phyloP scores from a whole-genome alignment of 2,888 invertebrate genomes.

The Myathropa florea region DNA sequence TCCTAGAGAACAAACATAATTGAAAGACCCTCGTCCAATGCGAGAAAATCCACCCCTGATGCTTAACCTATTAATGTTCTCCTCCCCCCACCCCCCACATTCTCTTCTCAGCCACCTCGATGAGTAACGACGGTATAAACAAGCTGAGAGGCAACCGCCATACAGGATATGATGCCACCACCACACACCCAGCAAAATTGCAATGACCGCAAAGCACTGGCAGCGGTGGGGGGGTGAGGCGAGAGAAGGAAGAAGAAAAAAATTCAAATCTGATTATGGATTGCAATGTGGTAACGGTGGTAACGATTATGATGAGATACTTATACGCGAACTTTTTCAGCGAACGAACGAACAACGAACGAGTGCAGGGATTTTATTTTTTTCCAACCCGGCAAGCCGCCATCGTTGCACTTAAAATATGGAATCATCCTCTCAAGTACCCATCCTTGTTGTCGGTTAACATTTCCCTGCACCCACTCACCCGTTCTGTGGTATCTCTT shows the following conservation, averaged over 20 bases:
- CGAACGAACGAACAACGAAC: background rate
- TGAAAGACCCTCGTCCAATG: background rate
- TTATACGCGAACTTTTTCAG: slow-evolving; percentile 13
- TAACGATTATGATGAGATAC: slow-evolving; percentile 52
- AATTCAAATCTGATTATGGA: slow-evolving; percentile 54
- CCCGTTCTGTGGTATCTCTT: background rate
- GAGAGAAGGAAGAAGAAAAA: background rate
- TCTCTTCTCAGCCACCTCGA: background rate
- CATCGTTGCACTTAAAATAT: slow-evolving; percentile 55
- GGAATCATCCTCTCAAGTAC: slow-evolving; percentile 45
- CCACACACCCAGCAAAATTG: background rate
- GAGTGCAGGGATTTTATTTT: background rate
- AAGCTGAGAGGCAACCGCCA: background rate
- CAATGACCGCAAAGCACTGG: background rate
- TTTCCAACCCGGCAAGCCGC: background rate
- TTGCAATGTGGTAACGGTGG: slow-evolving; percentile 58
- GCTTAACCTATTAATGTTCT: background rate
- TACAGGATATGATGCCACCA: slow-evolving; percentile 15
- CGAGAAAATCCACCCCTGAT: background rate
- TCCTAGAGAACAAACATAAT: background rate
- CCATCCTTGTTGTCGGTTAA: slow-evolving; percentile 43
- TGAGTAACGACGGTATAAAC: background rate
- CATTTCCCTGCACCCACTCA: background rate
- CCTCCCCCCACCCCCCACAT: too few relatives aligned
- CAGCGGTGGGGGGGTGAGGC: background rate